Percentiles rank a stretch among this genome's conserved stretches.
Conservation (phyloP, 2,113 vertebrate species). For the Bolborhynchus lineola region DNA sequence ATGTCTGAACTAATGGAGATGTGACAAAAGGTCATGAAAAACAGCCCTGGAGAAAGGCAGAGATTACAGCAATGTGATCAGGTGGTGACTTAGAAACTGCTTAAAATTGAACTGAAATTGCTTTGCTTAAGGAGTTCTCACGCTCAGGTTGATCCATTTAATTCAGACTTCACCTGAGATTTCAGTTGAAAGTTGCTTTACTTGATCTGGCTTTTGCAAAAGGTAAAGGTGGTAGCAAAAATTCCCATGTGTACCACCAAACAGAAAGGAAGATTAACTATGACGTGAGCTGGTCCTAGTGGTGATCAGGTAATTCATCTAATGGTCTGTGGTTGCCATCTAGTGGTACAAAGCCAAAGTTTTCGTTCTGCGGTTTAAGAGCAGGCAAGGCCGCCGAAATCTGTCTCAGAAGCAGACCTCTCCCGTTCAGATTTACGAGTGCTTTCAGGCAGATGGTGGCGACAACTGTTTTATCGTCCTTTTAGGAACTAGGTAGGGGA, state of each 20-base stretch:
- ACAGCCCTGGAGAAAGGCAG: neutral
- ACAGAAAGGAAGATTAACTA: neutral
- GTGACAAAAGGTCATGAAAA: neutral
- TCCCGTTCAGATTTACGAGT: neutral
- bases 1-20: neutral
- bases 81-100: neutral
- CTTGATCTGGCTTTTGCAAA: neutral
- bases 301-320: neutral
- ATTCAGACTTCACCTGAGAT: neutral
- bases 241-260: neutral
- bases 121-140: neutral
- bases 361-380: neutral
- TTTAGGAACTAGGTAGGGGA: neutral
- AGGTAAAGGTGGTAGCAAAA: neutral
- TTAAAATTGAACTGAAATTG: neutral
- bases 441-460: neutral
- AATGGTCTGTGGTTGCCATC: conserved; percentile 39
- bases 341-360: neutral
- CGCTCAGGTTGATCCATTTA: neutral
- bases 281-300: neutral
- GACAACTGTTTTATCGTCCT: neutral
- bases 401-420: neutral
- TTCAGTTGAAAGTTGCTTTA: neutral
- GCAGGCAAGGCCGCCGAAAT: neutral
- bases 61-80: neutral